A percentile compares a stretch with the other conserved stretches of the same genome.
These are phyloP conservation scores for Gobio gobio DNA, from an alignment of 2,113 vertebrate genomes.

Conservation along the genomic window DNA sequence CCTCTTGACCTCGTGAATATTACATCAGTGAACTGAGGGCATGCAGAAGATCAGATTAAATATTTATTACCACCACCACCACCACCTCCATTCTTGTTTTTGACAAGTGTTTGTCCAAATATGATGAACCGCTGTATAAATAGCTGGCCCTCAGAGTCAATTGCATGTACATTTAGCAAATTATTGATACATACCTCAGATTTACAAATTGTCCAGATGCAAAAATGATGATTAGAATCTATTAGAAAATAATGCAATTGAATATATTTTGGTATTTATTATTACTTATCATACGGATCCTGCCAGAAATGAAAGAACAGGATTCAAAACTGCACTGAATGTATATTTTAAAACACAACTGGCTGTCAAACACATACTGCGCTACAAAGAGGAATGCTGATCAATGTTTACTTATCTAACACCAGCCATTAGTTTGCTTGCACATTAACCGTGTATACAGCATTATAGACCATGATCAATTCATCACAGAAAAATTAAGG, in stretches of 20 bases:
- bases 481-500: not conserved
- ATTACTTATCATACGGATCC: not conserved
- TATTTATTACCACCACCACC: slow-evolving; percentile 66
- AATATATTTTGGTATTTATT: not conserved
- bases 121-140: not conserved
- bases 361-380: not conserved
- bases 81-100: slow-evolving; percentile 36
- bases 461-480: not conserved
- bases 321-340: not conserved
- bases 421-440: not conserved
- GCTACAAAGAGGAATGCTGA: not conserved
- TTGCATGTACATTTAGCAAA: not conserved
- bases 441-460: not conserved
- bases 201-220: not conserved
- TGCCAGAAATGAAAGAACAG: not conserved
- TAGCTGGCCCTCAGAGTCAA: not conserved
- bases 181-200: not conserved
- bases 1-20: slow-evolving; percentile 69
- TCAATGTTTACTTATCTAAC: not conserved
- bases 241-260: not conserved
- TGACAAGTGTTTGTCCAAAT: slow-evolving; percentile 21
- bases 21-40: slow-evolving; percentile 61
- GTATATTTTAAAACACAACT: not conserved
- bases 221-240: not conserved
- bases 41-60: slow-evolving; percentile 65